phyloP scores from a whole-genome alignment of 2,797 vertebrate genomes.

The Aldrovandia affinis region DNA sequence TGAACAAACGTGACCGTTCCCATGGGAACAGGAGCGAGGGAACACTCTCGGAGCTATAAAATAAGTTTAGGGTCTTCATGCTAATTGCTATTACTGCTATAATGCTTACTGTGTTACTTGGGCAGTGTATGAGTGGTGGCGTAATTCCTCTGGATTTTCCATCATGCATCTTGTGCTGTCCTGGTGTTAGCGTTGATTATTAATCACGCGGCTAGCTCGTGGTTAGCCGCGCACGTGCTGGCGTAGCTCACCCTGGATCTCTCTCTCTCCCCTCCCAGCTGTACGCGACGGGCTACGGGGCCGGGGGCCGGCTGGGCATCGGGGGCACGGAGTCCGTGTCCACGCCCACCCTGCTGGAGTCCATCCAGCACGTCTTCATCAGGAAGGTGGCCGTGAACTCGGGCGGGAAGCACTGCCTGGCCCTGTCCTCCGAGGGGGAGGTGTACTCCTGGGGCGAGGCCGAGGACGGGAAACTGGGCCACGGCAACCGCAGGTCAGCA shows the following conservation, averaged over 20 bases:
- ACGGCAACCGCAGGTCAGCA: conserved; percentile 91
- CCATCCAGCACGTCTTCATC: conserved; percentile 97
- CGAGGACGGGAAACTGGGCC: conserved; percentile 96
- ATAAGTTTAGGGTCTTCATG: background rate
- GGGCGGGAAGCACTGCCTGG: conserved; percentile 96
- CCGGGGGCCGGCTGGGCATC: conserved; percentile 92
- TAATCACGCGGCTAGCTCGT: background rate
- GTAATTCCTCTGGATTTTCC: no score
- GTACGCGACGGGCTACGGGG: conserved; percentile 96
- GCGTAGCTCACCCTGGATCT: conserved; percentile 13
- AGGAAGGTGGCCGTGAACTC: conserved; percentile 98
- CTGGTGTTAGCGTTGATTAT: background rate
- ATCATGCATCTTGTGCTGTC: no score
- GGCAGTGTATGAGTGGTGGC: background rate
- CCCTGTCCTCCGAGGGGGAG: conserved; percentile 94
- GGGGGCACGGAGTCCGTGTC: conserved; percentile 97
- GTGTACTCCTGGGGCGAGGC: conserved; percentile 99
- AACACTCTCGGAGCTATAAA: background rate
- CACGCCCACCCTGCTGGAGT: conserved; percentile 93
- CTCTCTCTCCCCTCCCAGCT: conserved; percentile 70
- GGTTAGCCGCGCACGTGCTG: background rate
- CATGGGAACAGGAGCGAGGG: background rate
- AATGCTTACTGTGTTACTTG: background rate
- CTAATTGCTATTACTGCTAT: background rate
- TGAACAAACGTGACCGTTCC: background rate